Percentiles rank a stretch among this genome's conserved stretches.
phyloP scores from a whole-genome alignment of 2,113 vertebrate genomes.

The Myotis yumanensis region DNA sequence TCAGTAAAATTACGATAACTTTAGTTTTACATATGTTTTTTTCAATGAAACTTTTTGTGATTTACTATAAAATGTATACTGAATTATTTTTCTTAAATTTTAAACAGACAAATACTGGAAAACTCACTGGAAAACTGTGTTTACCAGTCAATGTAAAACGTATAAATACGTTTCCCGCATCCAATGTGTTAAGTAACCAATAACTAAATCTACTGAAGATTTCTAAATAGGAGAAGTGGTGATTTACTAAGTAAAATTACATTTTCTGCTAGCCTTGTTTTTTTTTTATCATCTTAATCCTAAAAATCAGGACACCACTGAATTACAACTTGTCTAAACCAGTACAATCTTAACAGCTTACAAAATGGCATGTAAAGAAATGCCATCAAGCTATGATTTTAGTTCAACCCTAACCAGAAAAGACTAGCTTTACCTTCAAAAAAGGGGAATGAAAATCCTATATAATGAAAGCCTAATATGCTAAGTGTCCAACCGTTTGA shows the following conservation, averaged over 20 bases:
- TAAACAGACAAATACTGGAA: too few species aligned
- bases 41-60: too few species aligned
- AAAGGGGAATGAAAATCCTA: not conserved
- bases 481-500: too few species aligned
- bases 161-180: too few species aligned
- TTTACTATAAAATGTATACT: too few species aligned
- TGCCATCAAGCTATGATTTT: not conserved
- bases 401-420: constrained; percentile 2
- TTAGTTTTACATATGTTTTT: too few species aligned
- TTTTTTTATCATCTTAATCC: not conserved
- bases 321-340: not conserved
- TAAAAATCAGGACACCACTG: constrained; percentile 25
- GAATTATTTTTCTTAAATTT: too few species aligned
- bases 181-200: not conserved
- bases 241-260: not conserved
- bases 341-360: not conserved
- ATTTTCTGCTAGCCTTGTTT: not conserved
- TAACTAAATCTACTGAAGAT: constrained; percentile 11
- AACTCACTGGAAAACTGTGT: too few species aligned
- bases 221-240: not conserved
- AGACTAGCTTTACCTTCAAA: constrained; percentile 2
- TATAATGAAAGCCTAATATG: too few species aligned
- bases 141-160: too few species aligned
- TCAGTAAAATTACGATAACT: too few species aligned
- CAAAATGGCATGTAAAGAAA: not conserved